These are phyloP conservation scores for Laspeyria flexula DNA, from an alignment of 2,888 invertebrate species.

Conservation along the genomic window DNA sequence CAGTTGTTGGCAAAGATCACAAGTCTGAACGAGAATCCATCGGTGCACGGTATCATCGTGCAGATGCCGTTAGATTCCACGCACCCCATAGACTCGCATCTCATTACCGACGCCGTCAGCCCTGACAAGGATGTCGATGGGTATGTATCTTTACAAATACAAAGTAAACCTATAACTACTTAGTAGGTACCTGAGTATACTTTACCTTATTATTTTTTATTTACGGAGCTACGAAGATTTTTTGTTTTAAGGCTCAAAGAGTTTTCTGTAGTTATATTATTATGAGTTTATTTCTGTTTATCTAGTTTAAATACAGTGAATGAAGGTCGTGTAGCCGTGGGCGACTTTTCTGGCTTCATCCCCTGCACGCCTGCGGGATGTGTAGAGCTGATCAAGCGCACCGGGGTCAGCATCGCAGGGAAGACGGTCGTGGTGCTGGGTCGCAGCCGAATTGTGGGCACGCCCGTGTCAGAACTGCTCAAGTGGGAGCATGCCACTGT, in stretches of 20 bases:
- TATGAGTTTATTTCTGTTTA: too few species aligned
- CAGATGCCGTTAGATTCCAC: constrained; percentile 97
- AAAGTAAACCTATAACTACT: too few species aligned
- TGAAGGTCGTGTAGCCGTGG: constrained; percentile 96
- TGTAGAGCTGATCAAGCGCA: constrained; percentile 94
- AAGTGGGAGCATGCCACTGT: constrained; percentile 99
- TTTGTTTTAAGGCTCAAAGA: too few species aligned
- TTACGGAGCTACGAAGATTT: too few species aligned
- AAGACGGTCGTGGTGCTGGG: constrained; percentile 97
- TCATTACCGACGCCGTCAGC: constrained; percentile 94
- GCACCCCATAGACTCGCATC: constrained; percentile 93
- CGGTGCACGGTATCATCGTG: constrained; percentile 97
- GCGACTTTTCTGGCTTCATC: constrained; percentile 95
- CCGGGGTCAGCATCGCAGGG: constrained; percentile 92
- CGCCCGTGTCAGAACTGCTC: constrained; percentile 96
- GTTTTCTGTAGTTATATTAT: too few species aligned
- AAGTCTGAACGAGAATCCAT: constrained; percentile 92
- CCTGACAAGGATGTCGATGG: constrained; percentile 98
- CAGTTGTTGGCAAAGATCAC: constrained; percentile 90
- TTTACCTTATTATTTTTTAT: too few species aligned
- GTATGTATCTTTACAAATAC: too few species aligned
- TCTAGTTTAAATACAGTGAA: constrained; percentile 94
- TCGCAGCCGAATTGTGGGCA: constrained; percentile 98
- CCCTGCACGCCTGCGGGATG: constrained; percentile 99
- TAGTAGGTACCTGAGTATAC: too few species aligned